A percentile compares a stretch with the other conserved stretches of the same genome.
Conservation (phyloP, 2,797 vertebrate genomes). For the Ficedula albicollis region DNA sequence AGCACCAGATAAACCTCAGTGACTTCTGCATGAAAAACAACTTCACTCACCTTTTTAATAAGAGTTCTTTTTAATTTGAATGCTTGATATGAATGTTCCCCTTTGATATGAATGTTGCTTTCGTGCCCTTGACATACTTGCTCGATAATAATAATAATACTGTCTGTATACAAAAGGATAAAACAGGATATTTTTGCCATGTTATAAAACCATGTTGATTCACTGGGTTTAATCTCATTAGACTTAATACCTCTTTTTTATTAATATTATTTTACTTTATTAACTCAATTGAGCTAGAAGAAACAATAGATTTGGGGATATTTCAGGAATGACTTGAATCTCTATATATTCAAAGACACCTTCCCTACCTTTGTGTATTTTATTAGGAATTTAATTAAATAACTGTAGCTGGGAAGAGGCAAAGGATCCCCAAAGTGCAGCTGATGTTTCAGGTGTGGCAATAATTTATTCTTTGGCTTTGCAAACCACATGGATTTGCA, state of each 20-base stretch:
- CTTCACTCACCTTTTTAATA: not conserved
- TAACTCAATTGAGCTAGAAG: not conserved
- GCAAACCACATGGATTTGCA: not conserved
- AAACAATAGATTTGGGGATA: not conserved
- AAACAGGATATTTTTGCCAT: not conserved
- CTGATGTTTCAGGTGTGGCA: not conserved
- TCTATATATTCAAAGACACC: not conserved
- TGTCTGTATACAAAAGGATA: not conserved
- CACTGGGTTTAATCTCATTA: not conserved
- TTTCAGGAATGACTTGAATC: not conserved
- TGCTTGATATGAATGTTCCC: not conserved
- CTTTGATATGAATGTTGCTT: not conserved
- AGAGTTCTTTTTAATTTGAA: not conserved
- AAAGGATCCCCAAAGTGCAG: not conserved
- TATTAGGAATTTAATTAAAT: not conserved
- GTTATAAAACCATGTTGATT: not conserved
- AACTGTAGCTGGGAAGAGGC: rapidly evolving
- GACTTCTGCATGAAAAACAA: not conserved
- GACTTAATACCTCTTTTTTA: not conserved
- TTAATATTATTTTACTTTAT: too few species aligned
- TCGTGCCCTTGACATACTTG: not conserved
- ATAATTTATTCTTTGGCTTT: not conserved
- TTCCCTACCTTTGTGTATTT: not conserved
- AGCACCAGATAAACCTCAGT: not conserved
- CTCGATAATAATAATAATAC: not conserved